These are phyloP conservation scores for Diogma glabrata DNA, from an alignment of 2,888 invertebrate genomes.

Conservation along the genomic window DNA sequence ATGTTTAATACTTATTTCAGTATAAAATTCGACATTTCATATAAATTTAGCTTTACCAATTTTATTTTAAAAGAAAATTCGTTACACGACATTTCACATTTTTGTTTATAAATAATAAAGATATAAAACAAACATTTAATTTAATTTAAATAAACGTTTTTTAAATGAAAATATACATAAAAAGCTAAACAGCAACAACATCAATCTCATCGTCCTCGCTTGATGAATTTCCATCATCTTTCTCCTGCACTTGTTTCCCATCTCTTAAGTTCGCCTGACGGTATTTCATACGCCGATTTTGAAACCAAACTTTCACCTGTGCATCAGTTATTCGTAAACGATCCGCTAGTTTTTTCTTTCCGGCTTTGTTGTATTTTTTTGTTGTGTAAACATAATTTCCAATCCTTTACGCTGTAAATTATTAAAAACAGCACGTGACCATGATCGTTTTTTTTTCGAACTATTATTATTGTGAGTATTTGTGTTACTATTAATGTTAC, in stretches of 20 bases:
- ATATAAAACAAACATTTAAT: no score
- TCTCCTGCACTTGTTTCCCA: conserved; percentile 12
- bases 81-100: no score
- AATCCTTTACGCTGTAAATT: conserved; percentile 89
- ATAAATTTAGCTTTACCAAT: no score
- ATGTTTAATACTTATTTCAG: no score
- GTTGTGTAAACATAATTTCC: conserved; percentile 83
- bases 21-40: no score
- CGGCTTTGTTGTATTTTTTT: conserved; percentile 93
- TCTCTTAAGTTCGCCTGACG: conserved; percentile 40
- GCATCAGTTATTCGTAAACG: conserved; percentile 88
- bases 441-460: conserved; percentile 65
- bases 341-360: conserved; percentile 85
- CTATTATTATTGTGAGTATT: background rate
- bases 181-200: conserved; percentile 19
- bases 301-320: conserved; percentile 92
- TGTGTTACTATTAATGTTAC: no score
- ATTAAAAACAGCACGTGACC: conserved; percentile 92
- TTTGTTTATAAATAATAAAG: no score
- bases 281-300: conserved; percentile 82
- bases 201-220: conserved; percentile 20
- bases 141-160: no score
- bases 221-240: conserved; percentile 14
- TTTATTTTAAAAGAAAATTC: no score
- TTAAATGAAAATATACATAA: background rate